Percentiles rank a stretch among this genome's conserved stretches.
phyloP scores from a whole-genome alignment of 2,797 vertebrate genomes.

The Rhadinocentrus ornatus region DNA sequence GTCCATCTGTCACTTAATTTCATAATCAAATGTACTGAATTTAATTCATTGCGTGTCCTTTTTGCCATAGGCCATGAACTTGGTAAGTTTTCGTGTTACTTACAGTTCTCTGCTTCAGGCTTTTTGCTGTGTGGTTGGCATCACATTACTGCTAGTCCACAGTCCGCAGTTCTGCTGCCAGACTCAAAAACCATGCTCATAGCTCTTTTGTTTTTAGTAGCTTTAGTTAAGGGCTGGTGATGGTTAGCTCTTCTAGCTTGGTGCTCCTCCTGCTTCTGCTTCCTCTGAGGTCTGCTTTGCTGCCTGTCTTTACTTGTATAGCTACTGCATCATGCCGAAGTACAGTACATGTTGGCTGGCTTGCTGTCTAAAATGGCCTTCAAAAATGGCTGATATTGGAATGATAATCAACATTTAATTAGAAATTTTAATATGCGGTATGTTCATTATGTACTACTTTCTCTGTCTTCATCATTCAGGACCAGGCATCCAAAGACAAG shows the following conservation, averaged over 20 bases:
- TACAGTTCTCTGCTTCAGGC: slow-evolving; percentile 77
- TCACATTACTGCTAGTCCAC: slow-evolving; percentile 65
- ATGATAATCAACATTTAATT: slow-evolving; percentile 15
- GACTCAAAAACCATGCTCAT: slow-evolving; percentile 56
- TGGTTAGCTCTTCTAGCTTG: slow-evolving; percentile 61
- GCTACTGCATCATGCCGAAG: slow-evolving; percentile 63
- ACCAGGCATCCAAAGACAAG: slow-evolving; percentile 97
- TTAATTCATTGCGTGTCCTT: slow-evolving; percentile 79
- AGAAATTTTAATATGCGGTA: background rate
- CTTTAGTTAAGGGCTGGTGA: slow-evolving; percentile 70
- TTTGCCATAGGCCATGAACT: slow-evolving; percentile 87
- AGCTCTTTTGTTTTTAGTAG: slow-evolving; percentile 62
- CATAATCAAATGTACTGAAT: slow-evolving; percentile 56
- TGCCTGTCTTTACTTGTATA: slow-evolving; percentile 61
- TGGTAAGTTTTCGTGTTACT: slow-evolving; percentile 84
- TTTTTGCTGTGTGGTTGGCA: slow-evolving; percentile 76
- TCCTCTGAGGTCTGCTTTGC: slow-evolving; percentile 66
- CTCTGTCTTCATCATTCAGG: slow-evolving; percentile 74
- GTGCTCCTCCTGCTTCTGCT: slow-evolving; percentile 67
- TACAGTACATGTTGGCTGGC: slow-evolving; percentile 65
- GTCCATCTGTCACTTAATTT: slow-evolving; percentile 52
- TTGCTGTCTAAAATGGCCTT: slow-evolving; percentile 61
- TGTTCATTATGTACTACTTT: slow-evolving; percentile 15
- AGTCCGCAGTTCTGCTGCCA: slow-evolving; percentile 54
- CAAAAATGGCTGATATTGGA: slow-evolving; percentile 44